Conservation (phyloP, 2,888 invertebrate genomes). For the Ctenicera cuprea region DNA sequence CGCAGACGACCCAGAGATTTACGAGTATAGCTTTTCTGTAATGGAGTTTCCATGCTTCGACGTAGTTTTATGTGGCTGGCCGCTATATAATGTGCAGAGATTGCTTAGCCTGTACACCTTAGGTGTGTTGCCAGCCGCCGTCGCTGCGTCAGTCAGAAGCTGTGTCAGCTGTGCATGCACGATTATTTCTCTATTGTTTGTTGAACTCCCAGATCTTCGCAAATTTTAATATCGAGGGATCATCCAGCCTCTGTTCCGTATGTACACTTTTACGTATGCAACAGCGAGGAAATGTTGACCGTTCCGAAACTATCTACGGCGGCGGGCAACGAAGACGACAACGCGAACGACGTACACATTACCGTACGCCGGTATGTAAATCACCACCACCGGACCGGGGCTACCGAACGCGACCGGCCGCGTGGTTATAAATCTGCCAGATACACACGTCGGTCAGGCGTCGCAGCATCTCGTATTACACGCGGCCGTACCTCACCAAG, state of each 20-base stretch:
- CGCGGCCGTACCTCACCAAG: conserved; percentile 56
- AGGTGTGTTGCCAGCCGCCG: conserved; percentile 65
- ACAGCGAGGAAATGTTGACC: conserved; percentile 54
- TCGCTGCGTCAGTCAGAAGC: conserved; percentile 63
- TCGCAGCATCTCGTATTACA: conserved; percentile 60
- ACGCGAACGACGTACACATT: conserved; percentile 23
- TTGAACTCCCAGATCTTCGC: conserved; percentile 62
- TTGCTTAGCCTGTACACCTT: conserved; percentile 69
- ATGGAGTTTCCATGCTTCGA: conserved; percentile 73
- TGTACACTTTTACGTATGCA: conserved; percentile 56
- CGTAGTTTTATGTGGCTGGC: conserved; percentile 71
- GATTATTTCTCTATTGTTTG: conserved; percentile 56
- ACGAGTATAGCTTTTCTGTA: conserved; percentile 71
- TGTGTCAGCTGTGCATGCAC: conserved; percentile 52
- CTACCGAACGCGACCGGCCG: conserved; percentile 62
- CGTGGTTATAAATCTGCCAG: conserved; percentile 69
- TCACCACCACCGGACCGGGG: conserved; percentile 61
- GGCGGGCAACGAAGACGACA: background rate
- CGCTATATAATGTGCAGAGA: conserved; percentile 69
- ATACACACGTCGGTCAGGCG: conserved; percentile 68
- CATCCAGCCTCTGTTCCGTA: conserved; percentile 1
- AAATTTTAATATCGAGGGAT: conserved; percentile 54
- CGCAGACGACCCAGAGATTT: conserved; percentile 67
- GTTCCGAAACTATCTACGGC: background rate
- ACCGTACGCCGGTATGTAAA: conserved; percentile 63